Evolutionary conservation across 2,113 vertebrate species (phyloP).

Genomic region (Toxotes jaculatrix): DNA sequence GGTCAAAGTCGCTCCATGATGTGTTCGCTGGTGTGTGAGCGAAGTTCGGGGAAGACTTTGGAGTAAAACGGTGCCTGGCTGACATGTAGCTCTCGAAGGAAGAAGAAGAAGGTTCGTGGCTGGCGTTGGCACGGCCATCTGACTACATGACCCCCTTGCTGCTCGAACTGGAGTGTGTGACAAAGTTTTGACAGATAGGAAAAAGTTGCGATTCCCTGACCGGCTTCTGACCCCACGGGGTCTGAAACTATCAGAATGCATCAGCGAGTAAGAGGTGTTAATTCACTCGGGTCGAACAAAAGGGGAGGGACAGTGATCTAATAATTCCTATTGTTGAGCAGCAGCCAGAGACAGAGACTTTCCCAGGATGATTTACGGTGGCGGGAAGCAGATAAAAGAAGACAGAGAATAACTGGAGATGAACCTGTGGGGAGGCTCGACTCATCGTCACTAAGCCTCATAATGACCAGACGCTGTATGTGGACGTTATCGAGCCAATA

Average conservation of each 20-base stretch:
- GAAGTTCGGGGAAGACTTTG: conserved; percentile 15
- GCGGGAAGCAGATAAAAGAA: conserved; percentile 61
- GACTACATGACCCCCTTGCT: conserved; percentile 18
- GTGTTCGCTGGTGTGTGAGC: conserved; percentile 20
- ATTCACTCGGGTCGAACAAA: conserved; percentile 56
- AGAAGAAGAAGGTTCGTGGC: conserved; percentile 28
- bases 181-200: conserved; percentile 30
- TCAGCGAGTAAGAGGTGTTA: conserved; percentile 61
- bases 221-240: conserved; percentile 40
- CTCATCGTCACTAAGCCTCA: conserved; percentile 30
- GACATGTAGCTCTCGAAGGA: conserved; percentile 34
- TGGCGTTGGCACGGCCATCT: conserved; percentile 32
- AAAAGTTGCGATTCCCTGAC: conserved; percentile 57
- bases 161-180: conserved; percentile 3
- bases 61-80: conserved; percentile 5
- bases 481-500: conserved; percentile 10
- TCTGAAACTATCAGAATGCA: conserved; percentile 60
- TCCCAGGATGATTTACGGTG: conserved; percentile 76
- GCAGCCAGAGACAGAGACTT: conserved; percentile 71
- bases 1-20: conserved; percentile 33
- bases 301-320: conserved; percentile 56
- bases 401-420: conserved; percentile 15
- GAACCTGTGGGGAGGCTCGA: conserved; percentile 22
- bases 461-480: conserved; percentile 23
- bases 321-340: conserved; percentile 77